phyloP scores from a whole-genome alignment of 2,113 vertebrate species.

The Dipodomys merriami region DNA sequence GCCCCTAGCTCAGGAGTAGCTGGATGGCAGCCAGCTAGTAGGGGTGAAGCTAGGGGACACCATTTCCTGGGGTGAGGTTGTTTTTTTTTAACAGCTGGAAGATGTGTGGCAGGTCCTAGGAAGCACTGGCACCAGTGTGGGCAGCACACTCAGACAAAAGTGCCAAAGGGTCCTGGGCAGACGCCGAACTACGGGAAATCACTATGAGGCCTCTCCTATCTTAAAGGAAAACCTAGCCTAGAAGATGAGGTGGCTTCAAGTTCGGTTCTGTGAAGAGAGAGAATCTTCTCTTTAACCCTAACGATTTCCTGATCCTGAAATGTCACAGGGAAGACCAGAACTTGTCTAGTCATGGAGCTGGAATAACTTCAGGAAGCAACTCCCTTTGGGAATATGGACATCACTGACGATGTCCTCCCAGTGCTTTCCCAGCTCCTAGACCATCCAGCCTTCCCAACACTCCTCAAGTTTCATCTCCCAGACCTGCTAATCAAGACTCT shows the following conservation, averaged over 20 bases:
- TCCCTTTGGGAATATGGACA: background rate
- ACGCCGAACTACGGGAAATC: background rate
- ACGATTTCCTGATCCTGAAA: background rate
- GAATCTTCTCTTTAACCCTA: background rate
- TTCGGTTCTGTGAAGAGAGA: background rate
- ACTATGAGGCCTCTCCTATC: rapidly evolving
- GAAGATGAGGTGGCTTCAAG: background rate
- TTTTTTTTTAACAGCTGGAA: background rate
- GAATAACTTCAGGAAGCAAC: background rate
- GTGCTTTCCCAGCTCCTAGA: no score
- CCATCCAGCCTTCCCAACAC: background rate
- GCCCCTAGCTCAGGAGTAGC: background rate
- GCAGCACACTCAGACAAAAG: rapidly evolving
- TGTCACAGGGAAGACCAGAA: background rate
- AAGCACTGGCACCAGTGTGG: background rate
- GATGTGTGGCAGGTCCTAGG: background rate
- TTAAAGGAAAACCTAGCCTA: background rate
- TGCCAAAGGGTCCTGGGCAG: background rate
- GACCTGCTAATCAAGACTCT: background rate
- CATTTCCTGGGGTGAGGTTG: background rate
- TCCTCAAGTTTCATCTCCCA: background rate
- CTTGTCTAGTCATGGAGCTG: background rate
- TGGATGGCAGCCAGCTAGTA: background rate
- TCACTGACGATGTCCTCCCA: background rate
- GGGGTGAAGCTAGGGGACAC: background rate